phyloP scores from a whole-genome alignment of 2,888 invertebrate species.

The Dichetophora obliterata region DNA sequence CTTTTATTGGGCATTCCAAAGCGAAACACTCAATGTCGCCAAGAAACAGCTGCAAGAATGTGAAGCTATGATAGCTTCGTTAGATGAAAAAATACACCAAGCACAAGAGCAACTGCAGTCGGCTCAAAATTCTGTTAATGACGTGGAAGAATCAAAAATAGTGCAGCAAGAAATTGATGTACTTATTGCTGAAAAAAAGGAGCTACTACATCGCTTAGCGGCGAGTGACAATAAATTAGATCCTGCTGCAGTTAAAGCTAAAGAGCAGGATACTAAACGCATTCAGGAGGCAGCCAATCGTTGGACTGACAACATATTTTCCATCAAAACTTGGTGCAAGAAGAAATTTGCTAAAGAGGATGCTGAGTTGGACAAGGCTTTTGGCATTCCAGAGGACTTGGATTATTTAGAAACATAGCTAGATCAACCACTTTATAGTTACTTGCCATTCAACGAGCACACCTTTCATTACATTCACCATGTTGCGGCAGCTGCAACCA shows the following conservation, averaged over 20 bases:
- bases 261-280: constrained; percentile 75
- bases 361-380: constrained; percentile 81
- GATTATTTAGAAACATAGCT: constrained; percentile 77
- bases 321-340: constrained; percentile 86
- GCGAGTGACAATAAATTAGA: constrained; percentile 79
- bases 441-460: constrained; percentile 91
- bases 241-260: constrained; percentile 61
- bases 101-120: constrained; percentile 73
- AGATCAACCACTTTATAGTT: neutral
- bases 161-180: constrained; percentile 72
- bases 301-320: constrained; percentile 93
- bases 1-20: constrained; percentile 93
- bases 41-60: constrained; percentile 60
- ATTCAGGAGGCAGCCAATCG: constrained; percentile 83
- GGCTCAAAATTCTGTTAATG: constrained; percentile 52
- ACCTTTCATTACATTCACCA: constrained; percentile 98
- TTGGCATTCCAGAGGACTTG: constrained; percentile 86
- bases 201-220: constrained; percentile 74
- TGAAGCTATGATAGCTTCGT: constrained; percentile 38
- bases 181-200: constrained; percentile 72
- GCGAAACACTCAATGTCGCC: constrained; percentile 38
- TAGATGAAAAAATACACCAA: constrained; percentile 67
- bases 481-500: constrained; percentile 60
- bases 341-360: constrained; percentile 85
- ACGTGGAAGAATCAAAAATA: constrained; percentile 52